Base-by-base conservation (phyloP, 2,113 vertebrate species). In the Platysternon megacephalum region DNA sequence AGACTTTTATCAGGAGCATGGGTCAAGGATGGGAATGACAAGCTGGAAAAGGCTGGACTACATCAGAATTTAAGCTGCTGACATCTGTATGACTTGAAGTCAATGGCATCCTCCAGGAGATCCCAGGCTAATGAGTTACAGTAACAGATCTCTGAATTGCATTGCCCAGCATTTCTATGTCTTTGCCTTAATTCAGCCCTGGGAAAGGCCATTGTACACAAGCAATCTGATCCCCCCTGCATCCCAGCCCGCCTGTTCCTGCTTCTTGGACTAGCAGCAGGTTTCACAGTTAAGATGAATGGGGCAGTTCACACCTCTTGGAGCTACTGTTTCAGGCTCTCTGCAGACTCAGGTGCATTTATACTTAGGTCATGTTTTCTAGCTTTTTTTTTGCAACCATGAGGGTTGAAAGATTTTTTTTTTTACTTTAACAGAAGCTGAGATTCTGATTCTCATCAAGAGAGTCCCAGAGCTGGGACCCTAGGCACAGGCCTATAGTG, bases 1-100 rank as follows among this genome's bases (percentile, higher is more conserved):
- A 83, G 86, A 92, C 91, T 94, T 95, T 85, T 90, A 81, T 51
- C 88, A 91, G 61, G 29, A 51, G 53, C 39, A 32, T 74, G 90
- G 79, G 86, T 91, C 91, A 95, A 35, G 83, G 88, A 90, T 93
- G 84, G 53, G 89, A 96, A 74, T 81, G 89, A 87, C 3, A 1
- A 78, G 58, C 81, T 90, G 74, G 21, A 16, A 80, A 91, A 89
- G 85, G 72, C 84, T 95, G 91, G 82, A 79, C 76, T 96, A 51
- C 85, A 91, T 89, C 95, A 96, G 88, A 89, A 80, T 49, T 85
- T n/a, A 29, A 96, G 55, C 90, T 0, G 0, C 91, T 93, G 94
- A 78, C 91, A 87, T 79, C 87, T 76, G 87, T 0, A 1, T 84
- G 83, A 82, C 68, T 74, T 82, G 19, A 2, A 21, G 84, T 68